These are phyloP conservation scores for Coecobrya sp. DNA, from an alignment of 2,888 invertebrate genomes.

Conservation along the genomic window DNA sequence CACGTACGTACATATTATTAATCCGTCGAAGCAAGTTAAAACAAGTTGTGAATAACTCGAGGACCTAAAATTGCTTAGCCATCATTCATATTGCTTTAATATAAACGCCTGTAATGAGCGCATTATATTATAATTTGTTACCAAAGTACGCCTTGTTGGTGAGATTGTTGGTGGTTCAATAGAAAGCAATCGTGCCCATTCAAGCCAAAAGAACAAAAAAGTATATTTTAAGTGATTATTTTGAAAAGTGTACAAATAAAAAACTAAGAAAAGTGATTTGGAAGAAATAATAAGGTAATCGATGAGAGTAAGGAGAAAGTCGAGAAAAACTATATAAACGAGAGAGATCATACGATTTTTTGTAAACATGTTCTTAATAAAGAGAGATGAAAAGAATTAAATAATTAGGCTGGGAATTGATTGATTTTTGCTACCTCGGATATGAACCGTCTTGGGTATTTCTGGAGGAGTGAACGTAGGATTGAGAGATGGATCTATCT, in stretches of 20 bases:
- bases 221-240: neutral
- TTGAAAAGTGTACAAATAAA: neutral
- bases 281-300: neutral
- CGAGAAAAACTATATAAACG: conserved; percentile 27
- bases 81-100: conserved; percentile 36
- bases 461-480: conserved; percentile 99
- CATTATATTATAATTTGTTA: conserved; percentile 17
- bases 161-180: conserved; percentile 23
- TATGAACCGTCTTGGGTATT: conserved; percentile 99
- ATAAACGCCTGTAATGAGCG: conserved; percentile 13
- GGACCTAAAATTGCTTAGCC: conserved; percentile 20
- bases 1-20: neutral
- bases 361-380: conserved; percentile 46
- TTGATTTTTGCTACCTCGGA: conserved; percentile 92
- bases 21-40: conserved; percentile 4
- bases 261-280: conserved; percentile 43
- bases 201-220: conserved; percentile 47
- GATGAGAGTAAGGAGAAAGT: conserved; percentile 50
- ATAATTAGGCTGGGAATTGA: conserved; percentile 71
- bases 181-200: conserved; percentile 54
- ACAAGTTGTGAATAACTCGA: neutral
- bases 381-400: conserved; percentile 61
- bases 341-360: conserved; percentile 12
- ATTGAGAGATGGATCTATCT: conserved; percentile 91
- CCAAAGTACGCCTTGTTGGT: conserved; percentile 42